A percentile compares a stretch with the other conserved stretches of the same genome.
Evolutionary conservation across 2,888 invertebrate species (phyloP).

Genomic region (Salpingus planirostris): DNA sequence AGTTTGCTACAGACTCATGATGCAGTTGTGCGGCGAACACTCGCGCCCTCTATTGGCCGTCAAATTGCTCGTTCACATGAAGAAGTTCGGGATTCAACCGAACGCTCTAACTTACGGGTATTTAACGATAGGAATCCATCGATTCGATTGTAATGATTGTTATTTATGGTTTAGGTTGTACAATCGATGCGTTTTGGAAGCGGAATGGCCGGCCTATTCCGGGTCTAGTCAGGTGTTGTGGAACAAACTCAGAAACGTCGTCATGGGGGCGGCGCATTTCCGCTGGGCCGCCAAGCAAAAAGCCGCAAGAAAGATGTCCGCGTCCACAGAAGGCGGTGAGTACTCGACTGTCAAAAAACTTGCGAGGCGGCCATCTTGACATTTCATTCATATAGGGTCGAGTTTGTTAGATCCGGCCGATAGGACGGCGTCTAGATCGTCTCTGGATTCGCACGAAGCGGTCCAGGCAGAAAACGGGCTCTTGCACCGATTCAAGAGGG

Average conservation of each 20-base stretch:
- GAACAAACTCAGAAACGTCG: slow-evolving; percentile 89
- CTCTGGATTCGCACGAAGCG: slow-evolving; percentile 40
- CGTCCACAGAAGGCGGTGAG: slow-evolving; percentile 43
- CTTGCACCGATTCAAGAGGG: slow-evolving; percentile 48
- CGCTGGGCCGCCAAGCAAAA: slow-evolving; percentile 64
- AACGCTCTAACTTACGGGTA: slow-evolving; percentile 96
- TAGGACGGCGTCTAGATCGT: slow-evolving; percentile 36
- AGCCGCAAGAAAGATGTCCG: slow-evolving; percentile 45
- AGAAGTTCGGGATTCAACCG: slow-evolving; percentile 84
- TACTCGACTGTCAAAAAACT: no score
- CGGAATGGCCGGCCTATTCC: slow-evolving; percentile 72
- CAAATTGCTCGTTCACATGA: slow-evolving; percentile 84
- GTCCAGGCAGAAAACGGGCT: slow-evolving; percentile 35
- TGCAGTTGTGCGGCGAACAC: slow-evolving; percentile 95
- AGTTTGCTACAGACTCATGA: slow-evolving; percentile 96
- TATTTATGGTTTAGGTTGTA: slow-evolving; percentile 42
- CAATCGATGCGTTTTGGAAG: slow-evolving; percentile 80
- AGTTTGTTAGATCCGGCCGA: slow-evolving; percentile 35
- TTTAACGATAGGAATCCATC: slow-evolving; percentile 13
- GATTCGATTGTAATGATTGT: background rate
- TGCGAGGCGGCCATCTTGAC: no score
- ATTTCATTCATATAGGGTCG: no score
- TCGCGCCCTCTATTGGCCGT: slow-evolving; percentile 92
- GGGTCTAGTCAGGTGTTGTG: slow-evolving; percentile 80
- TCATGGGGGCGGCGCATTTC: slow-evolving; percentile 84